These are phyloP conservation scores for Chelonia mydas DNA, from an alignment of 2,797 vertebrate genomes.

Conservation along the genomic window DNA sequence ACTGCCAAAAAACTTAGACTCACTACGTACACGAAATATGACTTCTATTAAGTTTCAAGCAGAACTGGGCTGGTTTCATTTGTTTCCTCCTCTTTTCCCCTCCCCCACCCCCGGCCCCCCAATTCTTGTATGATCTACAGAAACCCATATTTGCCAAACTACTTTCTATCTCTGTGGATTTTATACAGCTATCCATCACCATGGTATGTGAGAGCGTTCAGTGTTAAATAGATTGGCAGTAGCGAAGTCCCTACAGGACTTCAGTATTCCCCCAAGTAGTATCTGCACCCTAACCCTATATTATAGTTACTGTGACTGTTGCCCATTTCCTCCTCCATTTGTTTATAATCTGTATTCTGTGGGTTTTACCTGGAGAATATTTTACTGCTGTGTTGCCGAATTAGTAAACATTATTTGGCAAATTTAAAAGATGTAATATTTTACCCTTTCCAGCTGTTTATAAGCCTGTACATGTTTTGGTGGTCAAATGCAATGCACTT, in stretches of 20 bases:
- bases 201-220: accelerated
- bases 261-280: background rate
- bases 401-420: background rate
- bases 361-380: background rate
- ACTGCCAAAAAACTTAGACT: background rate
- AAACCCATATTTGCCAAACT: background rate
- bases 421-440: background rate
- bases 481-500: background rate
- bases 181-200: background rate
- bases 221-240: background rate
- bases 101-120: too few species aligned
- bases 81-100: background rate
- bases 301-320: background rate
- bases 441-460: background rate
- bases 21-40: background rate
- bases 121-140: background rate
- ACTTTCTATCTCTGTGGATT: background rate
- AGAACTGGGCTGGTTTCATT: background rate
- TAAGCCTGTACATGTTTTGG: background rate
- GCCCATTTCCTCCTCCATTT: background rate
- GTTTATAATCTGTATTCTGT: background rate
- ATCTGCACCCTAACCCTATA: background rate
- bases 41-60: background rate
- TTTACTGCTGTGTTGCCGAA: background rate
- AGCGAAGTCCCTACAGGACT: background rate